Evolutionary conservation across 2,113 vertebrate genomes (phyloP).

Genomic region (Callithrix jacchus): DNA sequence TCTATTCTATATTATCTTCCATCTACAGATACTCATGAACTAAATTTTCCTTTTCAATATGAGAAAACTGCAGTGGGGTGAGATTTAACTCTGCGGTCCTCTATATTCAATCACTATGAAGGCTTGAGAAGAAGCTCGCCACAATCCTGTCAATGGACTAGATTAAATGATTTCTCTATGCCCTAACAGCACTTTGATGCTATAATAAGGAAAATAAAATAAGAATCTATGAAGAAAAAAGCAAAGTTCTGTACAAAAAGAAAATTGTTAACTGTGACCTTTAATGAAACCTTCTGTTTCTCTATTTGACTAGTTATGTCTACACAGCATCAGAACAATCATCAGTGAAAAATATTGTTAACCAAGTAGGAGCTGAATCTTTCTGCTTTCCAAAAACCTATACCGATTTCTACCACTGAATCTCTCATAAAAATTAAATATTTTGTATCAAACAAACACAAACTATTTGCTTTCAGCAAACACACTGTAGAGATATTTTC

Average conservation of each 20-base stretch:
- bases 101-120: background rate
- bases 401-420: background rate
- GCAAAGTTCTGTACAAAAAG: background rate
- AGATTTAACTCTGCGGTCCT: background rate
- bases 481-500: background rate
- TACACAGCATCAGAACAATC: background rate
- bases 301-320: background rate
- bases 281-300: background rate
- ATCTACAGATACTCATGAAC: background rate
- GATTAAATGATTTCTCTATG: background rate
- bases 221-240: background rate
- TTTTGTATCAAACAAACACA: background rate
- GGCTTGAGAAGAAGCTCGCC: background rate
- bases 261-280: background rate
- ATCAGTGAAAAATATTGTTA: background rate
- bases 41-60: conserved; percentile 2
- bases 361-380: background rate
- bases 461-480: background rate
- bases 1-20: background rate
- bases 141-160: background rate
- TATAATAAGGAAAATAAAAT: background rate
- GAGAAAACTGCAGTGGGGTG: background rate
- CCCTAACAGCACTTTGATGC: background rate
- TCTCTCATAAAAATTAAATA: background rate
- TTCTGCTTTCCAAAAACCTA: background rate